Evolutionary conservation across 2,797 vertebrate species (phyloP), one percentile per base, ranked within the genome.

Genomic region (Telmatherina bonti): DNA sequence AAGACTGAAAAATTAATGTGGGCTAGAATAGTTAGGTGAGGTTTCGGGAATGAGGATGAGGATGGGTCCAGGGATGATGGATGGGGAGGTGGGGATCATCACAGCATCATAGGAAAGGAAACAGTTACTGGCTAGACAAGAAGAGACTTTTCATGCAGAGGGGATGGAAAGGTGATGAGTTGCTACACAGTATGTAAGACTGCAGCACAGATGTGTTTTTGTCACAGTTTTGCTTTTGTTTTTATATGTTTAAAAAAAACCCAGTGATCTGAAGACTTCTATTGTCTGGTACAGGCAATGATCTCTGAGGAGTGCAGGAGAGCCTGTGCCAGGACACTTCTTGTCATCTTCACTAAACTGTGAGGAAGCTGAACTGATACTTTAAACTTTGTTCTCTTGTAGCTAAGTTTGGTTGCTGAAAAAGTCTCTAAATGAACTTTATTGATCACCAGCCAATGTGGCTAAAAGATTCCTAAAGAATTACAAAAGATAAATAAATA

Each of bases 1-100:
- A 75, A 88, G 88, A 85, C 81, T 86, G 85, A 90, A 91, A 90
- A 88, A 91, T 91, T 73, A 74, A 89, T 91, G 86, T 53, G 70
- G 59, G 74, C 57, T 33, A 22, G 75, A 60, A 61, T 61, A 30
- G 55, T 41, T 52, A 78, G 69, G 74, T 62, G 74, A 66, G 80
- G 72, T 58, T 29, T 51, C 49, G 41, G 26, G 45, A 47, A 29
- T 30, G 38, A 43, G 41, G 41, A 41, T 41, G 36, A 41, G 36
- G 13, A 43, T 16, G 49, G 49, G 38, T 70, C 24, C 38, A 24
- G 45, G 29, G 70, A 73, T 81, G 85, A 81, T 75, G 78, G 76
- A 78, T 73, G 84, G 68, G 53, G 64, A 77, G 67, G 70, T 51
- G 72, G 76, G 79, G 64, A 65, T 82, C 78, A 78, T 74, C 77